Conservation (phyloP, 2,797 vertebrate genomes). For the Zalophus californianus region DNA sequence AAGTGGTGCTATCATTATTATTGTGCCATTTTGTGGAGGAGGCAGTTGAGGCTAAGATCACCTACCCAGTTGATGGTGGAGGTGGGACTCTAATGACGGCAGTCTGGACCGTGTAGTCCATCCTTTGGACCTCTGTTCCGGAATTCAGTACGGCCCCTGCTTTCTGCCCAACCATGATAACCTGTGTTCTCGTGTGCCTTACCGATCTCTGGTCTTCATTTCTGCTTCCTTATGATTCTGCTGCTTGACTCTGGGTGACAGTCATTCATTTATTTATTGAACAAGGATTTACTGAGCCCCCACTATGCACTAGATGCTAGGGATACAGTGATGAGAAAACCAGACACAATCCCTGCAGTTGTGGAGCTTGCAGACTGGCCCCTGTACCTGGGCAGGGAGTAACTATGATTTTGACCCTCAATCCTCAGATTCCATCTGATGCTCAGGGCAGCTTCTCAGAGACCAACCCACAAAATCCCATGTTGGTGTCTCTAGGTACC, state of each 20-base stretch:
- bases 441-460: background rate
- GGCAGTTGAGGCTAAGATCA: background rate
- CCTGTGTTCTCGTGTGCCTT: background rate
- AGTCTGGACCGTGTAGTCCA: background rate
- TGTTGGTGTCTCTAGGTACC: background rate
- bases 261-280: background rate
- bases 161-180: background rate
- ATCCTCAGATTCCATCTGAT: background rate
- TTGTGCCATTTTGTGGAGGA: background rate
- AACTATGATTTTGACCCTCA: background rate
- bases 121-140: background rate
- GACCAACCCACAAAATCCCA: background rate
- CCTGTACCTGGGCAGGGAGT: background rate
- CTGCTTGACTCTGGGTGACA: background rate
- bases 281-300: background rate
- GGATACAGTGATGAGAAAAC: background rate
- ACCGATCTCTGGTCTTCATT: background rate
- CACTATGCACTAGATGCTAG: background rate
- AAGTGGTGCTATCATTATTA: background rate
- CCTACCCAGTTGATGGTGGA: background rate
- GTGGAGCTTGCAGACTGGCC: background rate
- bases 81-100: background rate
- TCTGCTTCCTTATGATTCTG: constrained; percentile 8
- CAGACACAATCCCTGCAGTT: background rate
- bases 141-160: background rate